A percentile compares a stretch with the other conserved stretches of the same genome.
Conservation (phyloP, 2,888 invertebrate genomes). For the Ectemnius continuus region DNA sequence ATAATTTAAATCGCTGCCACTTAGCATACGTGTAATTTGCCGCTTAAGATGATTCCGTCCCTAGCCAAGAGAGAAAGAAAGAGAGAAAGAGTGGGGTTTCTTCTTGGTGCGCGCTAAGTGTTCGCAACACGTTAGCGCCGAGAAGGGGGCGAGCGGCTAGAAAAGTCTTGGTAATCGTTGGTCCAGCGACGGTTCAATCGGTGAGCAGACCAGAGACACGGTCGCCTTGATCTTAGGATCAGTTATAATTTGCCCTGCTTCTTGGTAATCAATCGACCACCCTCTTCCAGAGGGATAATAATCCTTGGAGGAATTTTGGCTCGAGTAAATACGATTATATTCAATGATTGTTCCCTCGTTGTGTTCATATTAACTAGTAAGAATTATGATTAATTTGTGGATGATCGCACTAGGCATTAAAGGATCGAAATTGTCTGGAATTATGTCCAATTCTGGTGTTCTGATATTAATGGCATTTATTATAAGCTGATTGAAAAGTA, state of each 20-base stretch:
- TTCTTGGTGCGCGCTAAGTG: background rate
- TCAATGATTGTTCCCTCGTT: background rate
- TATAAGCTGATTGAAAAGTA: too few species aligned
- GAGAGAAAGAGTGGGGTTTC: background rate
- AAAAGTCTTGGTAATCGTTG: constrained; percentile 50
- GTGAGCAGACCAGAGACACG: constrained; percentile 50
- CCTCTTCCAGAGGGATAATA: constrained; percentile 4
- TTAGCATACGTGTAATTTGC: constrained; percentile 75
- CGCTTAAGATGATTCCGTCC: constrained; percentile 68
- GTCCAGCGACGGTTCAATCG: constrained; percentile 32
- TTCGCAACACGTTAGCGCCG: background rate
- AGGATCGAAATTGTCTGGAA: too few species aligned
- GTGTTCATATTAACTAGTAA: too few species aligned
- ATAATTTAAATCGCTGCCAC: constrained; percentile 73
- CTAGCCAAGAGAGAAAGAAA: constrained; percentile 16
- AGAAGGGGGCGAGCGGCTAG: constrained; percentile 25
- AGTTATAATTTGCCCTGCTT: constrained; percentile 44
- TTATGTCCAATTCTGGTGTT: too few species aligned
- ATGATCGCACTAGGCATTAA: too few species aligned
- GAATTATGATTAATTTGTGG: too few species aligned
- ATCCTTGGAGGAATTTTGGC: constrained; percentile 13
- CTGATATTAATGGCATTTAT: too few species aligned
- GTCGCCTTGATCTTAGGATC: constrained; percentile 38
- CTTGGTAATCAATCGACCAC: constrained; percentile 2
- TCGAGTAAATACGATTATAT: background rate